Evolutionary conservation across 2,888 invertebrate genomes (phyloP), one percentile per base, ranked within the genome.

Genomic region (Prosopocoilus inquinatus): DNA sequence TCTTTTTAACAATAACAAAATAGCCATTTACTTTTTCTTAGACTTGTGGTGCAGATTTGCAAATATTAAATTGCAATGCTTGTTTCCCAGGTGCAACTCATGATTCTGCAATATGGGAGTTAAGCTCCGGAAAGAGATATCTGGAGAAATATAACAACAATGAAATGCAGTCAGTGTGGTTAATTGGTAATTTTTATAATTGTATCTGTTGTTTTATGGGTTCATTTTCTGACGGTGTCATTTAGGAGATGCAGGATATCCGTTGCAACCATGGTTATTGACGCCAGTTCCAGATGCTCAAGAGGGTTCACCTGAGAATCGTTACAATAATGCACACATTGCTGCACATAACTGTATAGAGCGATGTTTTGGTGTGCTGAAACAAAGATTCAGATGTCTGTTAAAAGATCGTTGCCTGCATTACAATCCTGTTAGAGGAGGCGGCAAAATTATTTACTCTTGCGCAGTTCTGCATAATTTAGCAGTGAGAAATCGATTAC

Each of bases 321-420:
- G 55, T 38, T 58, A 57, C 36, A 62, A 43, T 50, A 53, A 34
- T 53, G 59, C 52, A 44, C 39, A 54, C 33, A 52, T 58, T 38
- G 16, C 36, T n/a, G 47, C 58, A n/a, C 32, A 59, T 36, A 60
- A 58, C 49, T 11, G 35, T 28, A 39, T 61, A 9, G 61, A 61
- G 46, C 33, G 62, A 9, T 52, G 57, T 12, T 58, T 55, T 49
- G 58, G 60, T n/a, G 46, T 60, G 8, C 46, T 56, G 13, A 60
- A 58, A 48, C 28, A 16, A 12, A 46, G 63, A 9, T 63, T 61
- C 54, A 41, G 61, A 15, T 63, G 60, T 48, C 45, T 59, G 1
- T 39, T 46, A 33, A 52, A 45, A 32, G 49, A 53, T 9, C 39
- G 57, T 20, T 32, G 15, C 8, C 49, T 50, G 11, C 43, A 55